phyloP scores from a whole-genome alignment of 2,797 vertebrate genomes.

The Pristis pectinata region DNA sequence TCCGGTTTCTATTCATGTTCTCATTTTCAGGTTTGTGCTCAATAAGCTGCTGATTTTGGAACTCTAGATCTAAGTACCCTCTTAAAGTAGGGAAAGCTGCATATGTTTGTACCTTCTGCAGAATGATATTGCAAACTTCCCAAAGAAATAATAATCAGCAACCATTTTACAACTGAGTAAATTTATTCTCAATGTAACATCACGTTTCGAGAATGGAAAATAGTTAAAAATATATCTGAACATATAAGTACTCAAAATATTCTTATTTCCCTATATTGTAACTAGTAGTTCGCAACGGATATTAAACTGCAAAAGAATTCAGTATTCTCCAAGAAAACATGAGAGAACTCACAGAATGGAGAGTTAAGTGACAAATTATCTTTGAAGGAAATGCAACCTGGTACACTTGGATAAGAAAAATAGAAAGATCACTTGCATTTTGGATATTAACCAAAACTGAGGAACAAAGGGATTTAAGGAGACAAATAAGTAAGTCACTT shows the following conservation, averaged over 20 bases:
- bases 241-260: background rate
- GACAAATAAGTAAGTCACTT: too few relatives aligned
- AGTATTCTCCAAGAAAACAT: background rate
- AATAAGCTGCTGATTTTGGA: background rate
- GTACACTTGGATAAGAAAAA: background rate
- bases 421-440: background rate
- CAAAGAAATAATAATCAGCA: background rate
- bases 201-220: background rate
- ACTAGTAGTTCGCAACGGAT: background rate
- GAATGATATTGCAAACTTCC: background rate
- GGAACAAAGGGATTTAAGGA: too few relatives aligned
- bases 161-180: background rate
- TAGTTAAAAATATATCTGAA: background rate
- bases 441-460: background rate
- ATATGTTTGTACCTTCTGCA: background rate
- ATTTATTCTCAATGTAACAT: background rate
- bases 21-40: background rate
- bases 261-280: background rate
- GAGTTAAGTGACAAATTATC: background rate
- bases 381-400: background rate
- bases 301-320: background rate
- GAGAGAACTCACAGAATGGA: background rate
- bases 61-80: background rate
- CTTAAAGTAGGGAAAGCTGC: background rate
- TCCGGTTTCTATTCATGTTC: too few relatives aligned